Percentiles rank a stretch among this genome's conserved stretches.
Conservation (phyloP, 2,888 invertebrate genomes). For the Scaptomyza reducta region DNA sequence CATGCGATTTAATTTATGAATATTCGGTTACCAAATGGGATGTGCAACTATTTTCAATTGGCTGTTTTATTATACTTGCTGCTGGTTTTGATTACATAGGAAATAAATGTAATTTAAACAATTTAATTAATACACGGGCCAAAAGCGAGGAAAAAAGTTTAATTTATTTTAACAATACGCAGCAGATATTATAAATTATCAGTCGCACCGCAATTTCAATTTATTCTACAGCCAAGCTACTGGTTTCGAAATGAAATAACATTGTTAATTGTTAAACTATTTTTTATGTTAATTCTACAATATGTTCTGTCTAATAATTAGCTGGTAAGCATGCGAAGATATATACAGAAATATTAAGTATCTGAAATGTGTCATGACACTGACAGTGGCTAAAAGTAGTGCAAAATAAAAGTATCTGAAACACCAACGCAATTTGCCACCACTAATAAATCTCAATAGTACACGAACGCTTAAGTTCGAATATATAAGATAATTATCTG, state of each 20-base stretch:
- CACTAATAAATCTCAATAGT: constrained; percentile 41
- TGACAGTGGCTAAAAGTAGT: constrained; percentile 51
- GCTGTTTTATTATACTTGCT: constrained; percentile 20
- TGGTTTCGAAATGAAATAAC: constrained; percentile 45
- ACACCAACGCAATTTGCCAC: constrained; percentile 10
- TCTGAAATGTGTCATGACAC: constrained; percentile 67
- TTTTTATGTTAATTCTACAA: constrained; percentile 2
- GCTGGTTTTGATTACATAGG: constrained; percentile 37
- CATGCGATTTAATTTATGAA: constrained; percentile 14
- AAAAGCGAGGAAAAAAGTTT: constrained; percentile 33
- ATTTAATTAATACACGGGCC: constrained; percentile 29
- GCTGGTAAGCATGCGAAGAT: constrained; percentile 12
- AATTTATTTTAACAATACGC: constrained; percentile 70
- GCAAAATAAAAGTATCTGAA: constrained; percentile 48
- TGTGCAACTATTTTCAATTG: constrained; percentile 22
- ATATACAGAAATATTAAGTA: constrained; percentile 26
- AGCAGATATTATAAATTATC: constrained; percentile 61
- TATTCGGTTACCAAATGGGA: constrained; percentile 22
- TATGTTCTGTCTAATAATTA: constrained; percentile 30
- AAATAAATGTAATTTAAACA: constrained; percentile 64
- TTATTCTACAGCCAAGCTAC: constrained; percentile 67
- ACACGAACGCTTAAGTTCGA: neutral
- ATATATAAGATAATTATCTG: constrained; percentile 24
- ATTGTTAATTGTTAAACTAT: constrained; percentile 29
- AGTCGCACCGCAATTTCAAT: constrained; percentile 69